These are phyloP conservation scores for Hydrophis major DNA, from an alignment of 2,797 vertebrate species.

Conservation along the genomic window DNA sequence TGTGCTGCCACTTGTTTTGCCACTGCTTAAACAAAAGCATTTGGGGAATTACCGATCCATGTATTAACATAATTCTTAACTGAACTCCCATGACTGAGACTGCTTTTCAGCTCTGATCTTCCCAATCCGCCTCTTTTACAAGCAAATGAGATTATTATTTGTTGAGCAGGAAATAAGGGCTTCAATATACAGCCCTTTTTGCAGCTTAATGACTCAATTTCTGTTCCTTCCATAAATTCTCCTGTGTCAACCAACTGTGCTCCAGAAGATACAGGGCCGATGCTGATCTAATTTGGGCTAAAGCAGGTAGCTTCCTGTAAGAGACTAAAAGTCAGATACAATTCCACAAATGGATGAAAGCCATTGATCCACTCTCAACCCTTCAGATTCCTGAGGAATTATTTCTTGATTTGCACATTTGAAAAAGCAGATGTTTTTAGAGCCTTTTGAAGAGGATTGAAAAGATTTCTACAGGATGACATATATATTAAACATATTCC, in stretches of 20 bases:
- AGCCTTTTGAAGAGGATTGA: slow-evolving; percentile 20
- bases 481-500: neutral
- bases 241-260: neutral
- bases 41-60: slow-evolving; percentile 49
- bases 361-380: slow-evolving; percentile 26
- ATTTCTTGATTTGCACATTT: slow-evolving; percentile 14
- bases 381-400: slow-evolving; percentile 39
- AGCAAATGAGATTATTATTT: slow-evolving; percentile 51
- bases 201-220: slow-evolving; percentile 41
- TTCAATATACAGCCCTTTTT: slow-evolving; percentile 25
- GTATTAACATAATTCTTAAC: slow-evolving; percentile 24
- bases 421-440: slow-evolving; percentile 19
- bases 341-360: slow-evolving; percentile 43
- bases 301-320: slow-evolving; percentile 34
- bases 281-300: slow-evolving; percentile 40
- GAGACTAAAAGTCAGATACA: slow-evolving; percentile 26
- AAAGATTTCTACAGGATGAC: neutral
- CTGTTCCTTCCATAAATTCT: neutral
- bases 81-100: slow-evolving; percentile 21
- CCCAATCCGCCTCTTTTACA: slow-evolving; percentile 44
- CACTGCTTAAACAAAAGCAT: slow-evolving; percentile 33
- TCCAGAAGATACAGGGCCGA: slow-evolving; percentile 25
- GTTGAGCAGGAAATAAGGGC: slow-evolving; percentile 38
- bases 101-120: slow-evolving; percentile 39
- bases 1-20: slow-evolving; percentile 25